Percentiles rank a stretch among this genome's conserved stretches.
Conservation (phyloP, 2,797 vertebrate species). For the Uromys caudimaculatus region DNA sequence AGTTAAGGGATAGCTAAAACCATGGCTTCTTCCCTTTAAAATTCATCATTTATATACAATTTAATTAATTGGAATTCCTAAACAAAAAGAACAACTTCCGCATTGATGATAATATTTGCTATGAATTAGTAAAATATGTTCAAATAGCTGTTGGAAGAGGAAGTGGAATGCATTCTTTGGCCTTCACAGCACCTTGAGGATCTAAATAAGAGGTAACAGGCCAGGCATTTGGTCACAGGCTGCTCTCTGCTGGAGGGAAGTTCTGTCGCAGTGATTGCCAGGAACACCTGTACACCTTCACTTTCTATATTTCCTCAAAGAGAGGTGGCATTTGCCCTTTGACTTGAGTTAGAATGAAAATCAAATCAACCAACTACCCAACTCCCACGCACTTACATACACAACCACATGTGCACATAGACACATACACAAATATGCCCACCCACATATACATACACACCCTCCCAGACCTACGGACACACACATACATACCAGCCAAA, state of each 20-base stretch:
- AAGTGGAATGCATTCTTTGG: not conserved
- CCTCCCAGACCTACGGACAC: not conserved
- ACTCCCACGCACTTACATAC: too few species aligned
- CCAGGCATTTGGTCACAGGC: accelerated
- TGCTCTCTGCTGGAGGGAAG: not conserved
- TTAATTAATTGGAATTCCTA: not conserved
- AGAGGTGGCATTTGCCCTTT: not conserved
- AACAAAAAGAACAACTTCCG: not conserved
- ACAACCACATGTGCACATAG: not conserved
- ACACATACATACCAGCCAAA: not conserved
- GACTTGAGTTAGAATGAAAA: not conserved
- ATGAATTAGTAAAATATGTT: not conserved
- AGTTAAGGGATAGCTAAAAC: conserved; percentile 38
- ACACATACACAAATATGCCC: not conserved
- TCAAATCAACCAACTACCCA: not conserved
- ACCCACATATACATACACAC: not conserved
- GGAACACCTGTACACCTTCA: not conserved
- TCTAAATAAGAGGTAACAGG: not conserved
- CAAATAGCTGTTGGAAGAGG: not conserved
- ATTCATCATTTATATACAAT: not conserved
- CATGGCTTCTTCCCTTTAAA: conserved; percentile 9
- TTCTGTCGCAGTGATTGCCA: not conserved
- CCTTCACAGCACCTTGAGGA: not conserved
- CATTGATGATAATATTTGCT: not conserved
- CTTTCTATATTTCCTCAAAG: not conserved